Evolutionary conservation across 2,113 vertebrate genomes (phyloP), one percentile per base, ranked within the genome.

Genomic region (Passer domesticus): DNA sequence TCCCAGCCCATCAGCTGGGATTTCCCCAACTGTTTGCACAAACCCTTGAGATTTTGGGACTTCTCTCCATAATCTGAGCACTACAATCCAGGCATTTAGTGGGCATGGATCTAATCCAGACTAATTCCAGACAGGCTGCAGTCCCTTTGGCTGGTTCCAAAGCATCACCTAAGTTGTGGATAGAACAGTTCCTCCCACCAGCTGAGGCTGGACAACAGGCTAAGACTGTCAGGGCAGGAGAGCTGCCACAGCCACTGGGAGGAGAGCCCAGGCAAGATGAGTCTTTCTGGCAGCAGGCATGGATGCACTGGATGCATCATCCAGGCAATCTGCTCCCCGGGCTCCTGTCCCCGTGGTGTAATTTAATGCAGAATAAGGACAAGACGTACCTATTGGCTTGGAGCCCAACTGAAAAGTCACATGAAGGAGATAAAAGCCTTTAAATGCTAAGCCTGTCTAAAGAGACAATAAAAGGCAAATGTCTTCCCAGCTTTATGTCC

Each of bases 391-490:
- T 92, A 37, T 83, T 97, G 96, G 94, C 96, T 87, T 52, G 44
- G 33, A 87, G 91, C 92, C 94, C 73, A 69, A 53, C 41, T 24
- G 10, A 90, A 94, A 92, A 94, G 74, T 84, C 66, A 47, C 90
- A 90, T 94, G 92, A 93, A 67, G 67, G 83, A 94, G 94, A 94
- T 90, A 95, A 90, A 95, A 96, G 92, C 91, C 69, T 90, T 96
- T 94, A 82, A 94, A 94, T 82, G 69, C 83, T 76, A 74, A 94
- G 85, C 70, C 83, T 92, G 79, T 93, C 95, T 6, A 0, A 96
- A 95, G 86, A 97, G 83, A 95, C 92, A 96, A 94, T 94, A 91
- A 92, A 95, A 95, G 75, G 79, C 78, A 96, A 97, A 94, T 79
- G 79, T 86, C 79, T 91, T 69, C 72, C 72, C 68, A n/a, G 82